Evolutionary conservation across 2,113 vertebrate species (phyloP), one percentile per base, ranked within the genome.

Genomic region (Cynopterus brachyotis): DNA sequence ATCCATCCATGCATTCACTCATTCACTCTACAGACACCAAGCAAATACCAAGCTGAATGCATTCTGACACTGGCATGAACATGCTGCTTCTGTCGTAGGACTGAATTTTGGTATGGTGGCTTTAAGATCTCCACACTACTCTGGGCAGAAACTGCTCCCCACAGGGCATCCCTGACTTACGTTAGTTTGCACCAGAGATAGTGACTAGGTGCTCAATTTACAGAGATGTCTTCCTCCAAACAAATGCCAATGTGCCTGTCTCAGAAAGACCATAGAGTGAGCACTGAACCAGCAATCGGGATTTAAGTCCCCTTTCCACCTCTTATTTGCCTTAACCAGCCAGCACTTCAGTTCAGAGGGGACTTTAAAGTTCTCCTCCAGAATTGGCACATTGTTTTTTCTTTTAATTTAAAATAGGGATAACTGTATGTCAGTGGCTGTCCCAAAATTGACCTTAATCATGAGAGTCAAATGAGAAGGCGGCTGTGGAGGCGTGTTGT

Each of bases 71-170:
- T 16, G 9, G 75, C 28, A 64, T 28, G 59, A 91, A 79, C 26
- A 30, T 59, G 3, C 40, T 64, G 47, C 35, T 67, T 76, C 67
- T 82, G 10, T 73, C 59, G 82, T 70, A 73, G 42, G 62, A 62
- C 19, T 95, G 64, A 50, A 50, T 84, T 82, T 94, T 47, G 32
- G 17, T 47, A 30, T 40, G 9, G 32, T 76, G 19, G 5, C 57
- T 88, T 93, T 42, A 79, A 90, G 32, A 37, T 57, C 30, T 70
- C 35, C 32, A 66, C 88, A 85, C 53, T 50, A 3, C 55, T 93
- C 66, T 22, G 26, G 15, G 59, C 28, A 69, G 70, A 93, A 94
- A 91, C 60, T 89, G 20, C n/a, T 96, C 59, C 70, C 94, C 75
- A 66, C 37, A 59, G 72, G 45, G n/a, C 37, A 55, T 60, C 32